Percentiles rank a stretch among this genome's conserved stretches.
These are phyloP conservation scores for Cephonodes hylas DNA, from an alignment of 2,888 invertebrate species.

Conservation along the genomic window DNA sequence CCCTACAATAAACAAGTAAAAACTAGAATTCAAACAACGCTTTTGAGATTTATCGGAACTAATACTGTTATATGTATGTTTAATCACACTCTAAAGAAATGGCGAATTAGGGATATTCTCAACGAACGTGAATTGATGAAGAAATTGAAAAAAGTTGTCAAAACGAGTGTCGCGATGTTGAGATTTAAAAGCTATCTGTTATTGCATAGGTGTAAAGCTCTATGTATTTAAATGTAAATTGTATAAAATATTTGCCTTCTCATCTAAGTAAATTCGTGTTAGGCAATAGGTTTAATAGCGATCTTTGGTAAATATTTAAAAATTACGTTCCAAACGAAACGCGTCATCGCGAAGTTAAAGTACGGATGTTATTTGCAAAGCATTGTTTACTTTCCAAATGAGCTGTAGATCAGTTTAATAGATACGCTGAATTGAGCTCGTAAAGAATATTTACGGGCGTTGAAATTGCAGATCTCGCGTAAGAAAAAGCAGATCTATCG, in stretches of 20 bases:
- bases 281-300: not conserved
- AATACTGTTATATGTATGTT: no score
- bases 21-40: no score
- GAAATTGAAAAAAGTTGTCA: no score
- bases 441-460: not conserved
- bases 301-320: not conserved
- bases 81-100: no score
- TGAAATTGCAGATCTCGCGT: not conserved
- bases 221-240: no score
- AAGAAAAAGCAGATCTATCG: not conserved
- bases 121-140: no score
- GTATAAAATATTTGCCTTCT: not conserved
- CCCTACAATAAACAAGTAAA: no score
- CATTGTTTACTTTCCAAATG: not conserved
- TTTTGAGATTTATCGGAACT: no score
- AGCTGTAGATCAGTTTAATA: not conserved
- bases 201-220: no score
- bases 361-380: not conserved
- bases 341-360: not conserved
- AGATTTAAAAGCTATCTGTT: no score
- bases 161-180: no score
- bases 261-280: not conserved
- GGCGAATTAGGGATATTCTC: no score
- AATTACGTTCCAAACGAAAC: not conserved
- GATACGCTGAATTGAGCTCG: not conserved